phyloP scores from a whole-genome alignment of 2,113 vertebrate genomes.

The Circaetus gallicus region DNA sequence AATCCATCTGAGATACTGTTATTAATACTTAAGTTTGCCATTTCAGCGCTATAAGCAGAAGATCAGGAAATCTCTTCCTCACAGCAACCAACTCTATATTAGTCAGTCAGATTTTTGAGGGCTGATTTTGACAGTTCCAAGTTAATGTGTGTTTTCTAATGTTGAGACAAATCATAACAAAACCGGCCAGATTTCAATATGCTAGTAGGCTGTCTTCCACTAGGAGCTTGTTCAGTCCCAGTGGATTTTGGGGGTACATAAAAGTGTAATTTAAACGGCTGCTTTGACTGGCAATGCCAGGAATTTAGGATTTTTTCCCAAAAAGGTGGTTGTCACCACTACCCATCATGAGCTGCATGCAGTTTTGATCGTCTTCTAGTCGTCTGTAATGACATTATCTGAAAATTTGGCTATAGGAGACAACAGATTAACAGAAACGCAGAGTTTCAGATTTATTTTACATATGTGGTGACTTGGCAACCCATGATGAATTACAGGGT shows the following conservation, averaged over 20 bases:
- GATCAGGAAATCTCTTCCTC: not conserved
- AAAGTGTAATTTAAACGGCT: not conserved
- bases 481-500: not conserved
- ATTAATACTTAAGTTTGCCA: not conserved
- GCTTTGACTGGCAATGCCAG: not conserved
- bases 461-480: not conserved
- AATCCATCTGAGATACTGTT: not conserved
- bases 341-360: not conserved
- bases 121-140: not conserved
- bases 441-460: not conserved
- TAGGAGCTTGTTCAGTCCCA: not conserved
- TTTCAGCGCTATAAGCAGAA: not conserved
- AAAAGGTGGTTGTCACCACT: accelerated
- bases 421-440: not conserved
- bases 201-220: not conserved
- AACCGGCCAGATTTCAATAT: not conserved
- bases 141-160: not conserved
- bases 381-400: not conserved
- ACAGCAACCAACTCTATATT: not conserved
- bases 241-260: not conserved
- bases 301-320: not conserved
- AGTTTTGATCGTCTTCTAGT: not conserved
- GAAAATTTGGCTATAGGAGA: not conserved
- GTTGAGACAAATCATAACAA: not conserved
- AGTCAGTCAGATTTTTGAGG: not conserved